Conservation (phyloP, 1,140 invertebrate genomes). For the Drosophila hydei region DNA sequence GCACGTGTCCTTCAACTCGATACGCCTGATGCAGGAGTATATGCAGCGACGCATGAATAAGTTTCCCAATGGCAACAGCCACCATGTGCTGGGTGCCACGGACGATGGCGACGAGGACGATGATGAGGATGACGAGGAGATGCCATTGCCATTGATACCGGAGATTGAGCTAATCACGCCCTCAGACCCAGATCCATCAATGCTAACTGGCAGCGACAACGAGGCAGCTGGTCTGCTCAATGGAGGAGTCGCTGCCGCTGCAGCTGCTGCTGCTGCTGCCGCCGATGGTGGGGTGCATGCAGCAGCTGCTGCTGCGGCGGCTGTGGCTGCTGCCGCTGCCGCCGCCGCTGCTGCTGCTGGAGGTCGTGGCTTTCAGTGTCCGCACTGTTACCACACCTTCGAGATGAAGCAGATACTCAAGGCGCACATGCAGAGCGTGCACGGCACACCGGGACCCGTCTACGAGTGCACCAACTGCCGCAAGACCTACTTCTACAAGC, state of each 20-base stretch:
- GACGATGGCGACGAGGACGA: slow-evolving; percentile 36
- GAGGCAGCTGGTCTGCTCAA: slow-evolving; percentile 22
- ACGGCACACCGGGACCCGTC: slow-evolving; percentile 72
- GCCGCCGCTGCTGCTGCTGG: not conserved
- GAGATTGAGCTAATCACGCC: slow-evolving; percentile 80
- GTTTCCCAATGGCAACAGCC: slow-evolving; percentile 59
- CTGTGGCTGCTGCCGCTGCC: not conserved
- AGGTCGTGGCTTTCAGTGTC: slow-evolving; percentile 63
- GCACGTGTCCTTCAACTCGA: slow-evolving; percentile 71
- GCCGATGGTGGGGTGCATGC: slow-evolving; percentile 10
- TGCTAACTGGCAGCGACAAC: slow-evolving; percentile 1
- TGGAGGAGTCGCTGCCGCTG: slow-evolving; percentile 6
- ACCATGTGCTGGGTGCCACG: slow-evolving; percentile 6
- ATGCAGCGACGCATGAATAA: slow-evolving; percentile 81
- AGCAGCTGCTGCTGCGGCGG: not conserved
- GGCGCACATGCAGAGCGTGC: slow-evolving; percentile 80
- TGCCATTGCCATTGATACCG: slow-evolving; percentile 75
- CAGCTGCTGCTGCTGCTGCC: not conserved
- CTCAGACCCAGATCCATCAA: slow-evolving; percentile 45
- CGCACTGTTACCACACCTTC: slow-evolving; percentile 76
- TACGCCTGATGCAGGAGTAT: slow-evolving; percentile 79
- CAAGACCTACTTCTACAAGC: slow-evolving; percentile 82
- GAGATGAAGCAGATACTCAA: slow-evolving; percentile 82
- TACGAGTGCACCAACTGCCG: slow-evolving; percentile 82
- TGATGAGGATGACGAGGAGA: slow-evolving; percentile 66